Evolutionary conservation across 2,888 invertebrate genomes (phyloP), one percentile per base, ranked within the genome.

Genomic region (Pycnomerus fuliginosus): DNA sequence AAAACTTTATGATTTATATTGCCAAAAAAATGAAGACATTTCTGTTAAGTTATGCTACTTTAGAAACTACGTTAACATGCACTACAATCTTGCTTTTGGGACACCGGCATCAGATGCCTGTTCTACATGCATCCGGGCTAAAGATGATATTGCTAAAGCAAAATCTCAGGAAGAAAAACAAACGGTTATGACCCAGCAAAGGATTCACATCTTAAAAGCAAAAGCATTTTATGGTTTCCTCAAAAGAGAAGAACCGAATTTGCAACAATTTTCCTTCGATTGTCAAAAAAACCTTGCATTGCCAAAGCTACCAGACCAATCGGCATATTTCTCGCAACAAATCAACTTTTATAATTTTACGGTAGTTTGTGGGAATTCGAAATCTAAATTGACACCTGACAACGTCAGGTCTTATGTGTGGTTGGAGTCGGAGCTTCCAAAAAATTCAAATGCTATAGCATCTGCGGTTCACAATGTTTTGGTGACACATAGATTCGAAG

Each of bases 331-430:
- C 52, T 48, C 51, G 14, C 50, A 64, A 3, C 68, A 68, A 42
- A 31, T 68, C 8, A 65, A 67, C 42, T 32, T 50, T 3, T 67
- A 64, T 38, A 69, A 69, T 46, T 62, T 65, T 16, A 64, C 65
- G 5, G 48, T 67, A 10, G 62, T 65, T 35, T 43, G 55, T 34
- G 65, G 66, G 13, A 27, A 37, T 30, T 67, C 66, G 15, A 56
- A 59, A 41, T 11, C 31, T 11, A 38, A 48, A 28, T 39, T 64
- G 15, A 52, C 42, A 3, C 34, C 31, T 17, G 42, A 57, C 4
- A 64, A 56, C 39, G 57, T 60, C 3, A 58, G 8, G 4, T 5
- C 8, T 20, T 8, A 5, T 20, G 8, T 8, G 8, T 47, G 50
- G 47, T 43, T 40, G 14, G 47, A 50, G 33, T 11, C 32, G 30